These are phyloP conservation scores for Zonitis immaculata DNA, from an alignment of 2,888 invertebrate species.

Conservation along the genomic window DNA sequence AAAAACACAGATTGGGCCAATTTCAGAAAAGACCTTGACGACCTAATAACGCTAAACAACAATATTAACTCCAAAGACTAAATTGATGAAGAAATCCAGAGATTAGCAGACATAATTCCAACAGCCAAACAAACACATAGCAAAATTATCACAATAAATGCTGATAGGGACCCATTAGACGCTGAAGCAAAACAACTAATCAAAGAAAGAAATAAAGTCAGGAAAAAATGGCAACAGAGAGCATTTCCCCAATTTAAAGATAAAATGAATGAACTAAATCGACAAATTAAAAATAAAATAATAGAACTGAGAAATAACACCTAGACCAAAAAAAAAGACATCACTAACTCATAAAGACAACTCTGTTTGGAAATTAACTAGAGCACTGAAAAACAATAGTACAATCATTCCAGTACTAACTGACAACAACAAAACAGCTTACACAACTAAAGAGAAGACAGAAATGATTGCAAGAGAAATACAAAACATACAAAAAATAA, in stretches of 20 bases:
- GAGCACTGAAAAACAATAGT: not conserved
- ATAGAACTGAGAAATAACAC: not conserved
- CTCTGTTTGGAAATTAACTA: not conserved
- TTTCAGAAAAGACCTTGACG: conserved; percentile 4
- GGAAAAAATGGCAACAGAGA: not conserved
- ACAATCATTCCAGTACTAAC: not conserved
- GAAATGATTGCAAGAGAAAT: not conserved
- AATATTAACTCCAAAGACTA: not conserved
- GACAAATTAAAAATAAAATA: not conserved
- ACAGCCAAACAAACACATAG: not conserved
- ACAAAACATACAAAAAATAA: not conserved
- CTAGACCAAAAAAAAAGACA: conserved; percentile 2
- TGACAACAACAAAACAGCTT: not conserved
- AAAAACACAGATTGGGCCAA: conserved; percentile 8
- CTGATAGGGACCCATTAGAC: not conserved
- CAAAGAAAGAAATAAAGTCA: not conserved
- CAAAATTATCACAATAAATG: not conserved
- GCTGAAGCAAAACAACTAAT: not conserved
- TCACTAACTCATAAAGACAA: not conserved
- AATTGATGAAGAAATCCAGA: conserved; percentile 2
- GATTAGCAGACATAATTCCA: conserved; percentile 1
- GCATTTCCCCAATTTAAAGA: not conserved
- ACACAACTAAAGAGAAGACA: not conserved
- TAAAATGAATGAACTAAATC: not conserved
- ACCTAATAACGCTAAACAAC: not conserved